Evolutionary conservation across 2,888 invertebrate genomes (phyloP).

Genomic region (Tenthredo scrophulariae): DNA sequence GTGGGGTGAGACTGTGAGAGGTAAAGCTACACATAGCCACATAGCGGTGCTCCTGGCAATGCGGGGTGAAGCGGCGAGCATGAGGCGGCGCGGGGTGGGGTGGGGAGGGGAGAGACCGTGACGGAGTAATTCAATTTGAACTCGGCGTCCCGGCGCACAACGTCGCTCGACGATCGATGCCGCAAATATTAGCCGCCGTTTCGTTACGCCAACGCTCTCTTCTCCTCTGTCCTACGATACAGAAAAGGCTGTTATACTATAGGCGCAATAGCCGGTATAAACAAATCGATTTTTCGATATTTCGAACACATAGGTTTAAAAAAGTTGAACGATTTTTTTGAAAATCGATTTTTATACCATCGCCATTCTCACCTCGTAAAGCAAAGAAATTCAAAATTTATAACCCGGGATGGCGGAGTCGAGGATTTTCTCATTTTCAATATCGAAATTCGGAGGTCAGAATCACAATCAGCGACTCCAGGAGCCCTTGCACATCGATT

Average conservation of each 20-base stretch:
- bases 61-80: not conserved
- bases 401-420: not conserved
- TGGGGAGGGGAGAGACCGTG: conserved; percentile 20
- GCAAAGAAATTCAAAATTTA: not conserved
- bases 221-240: not conserved
- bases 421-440: not conserved
- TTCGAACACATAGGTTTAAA: not conserved
- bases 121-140: conserved; percentile 52
- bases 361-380: not conserved
- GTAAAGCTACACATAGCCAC: conserved; percentile 37
- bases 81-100: not conserved
- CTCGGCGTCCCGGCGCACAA: conserved; percentile 47
- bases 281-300: not conserved
- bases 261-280: not conserved
- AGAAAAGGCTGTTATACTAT: not conserved
- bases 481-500: not conserved
- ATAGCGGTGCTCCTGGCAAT: conserved; percentile 45
- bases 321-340: not conserved
- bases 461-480: not conserved
- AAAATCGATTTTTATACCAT: not conserved
- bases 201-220: conserved; percentile 31
- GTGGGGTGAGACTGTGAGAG: conserved; percentile 12
- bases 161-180: conserved; percentile 50
- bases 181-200: conserved; percentile 52
- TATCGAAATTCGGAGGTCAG: not conserved